These are phyloP conservation scores for Atopsyche davidsoni DNA, from an alignment of 1,140 invertebrate species.

Conservation along the genomic window DNA sequence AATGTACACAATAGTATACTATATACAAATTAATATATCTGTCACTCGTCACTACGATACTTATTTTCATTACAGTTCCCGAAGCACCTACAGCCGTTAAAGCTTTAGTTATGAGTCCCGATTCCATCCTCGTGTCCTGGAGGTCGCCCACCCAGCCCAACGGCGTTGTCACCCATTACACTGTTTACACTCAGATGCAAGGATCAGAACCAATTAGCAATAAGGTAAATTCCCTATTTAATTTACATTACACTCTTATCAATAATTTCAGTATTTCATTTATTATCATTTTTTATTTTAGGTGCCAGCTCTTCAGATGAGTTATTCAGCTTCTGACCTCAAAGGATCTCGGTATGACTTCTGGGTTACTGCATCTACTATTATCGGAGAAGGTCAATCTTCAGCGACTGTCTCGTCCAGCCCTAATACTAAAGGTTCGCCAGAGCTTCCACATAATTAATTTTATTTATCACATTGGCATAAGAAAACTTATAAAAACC, in stretches of 20 bases:
- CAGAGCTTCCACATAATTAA: too few relatives aligned
- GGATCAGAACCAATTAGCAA: conserved; percentile 63
- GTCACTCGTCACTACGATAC: conserved; percentile 10
- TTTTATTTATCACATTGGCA: too few relatives aligned
- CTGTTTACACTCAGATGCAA: conserved; percentile 80
- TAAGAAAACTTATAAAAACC: neutral
- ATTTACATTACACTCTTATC: neutral
- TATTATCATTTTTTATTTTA: conserved; percentile 29
- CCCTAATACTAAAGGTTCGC: conserved; percentile 71
- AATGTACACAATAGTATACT: too few relatives aligned
- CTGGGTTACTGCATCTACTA: conserved; percentile 90
- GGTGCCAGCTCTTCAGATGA: conserved; percentile 58
- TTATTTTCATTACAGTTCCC: conserved; percentile 60
- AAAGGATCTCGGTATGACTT: conserved; percentile 84
- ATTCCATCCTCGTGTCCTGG: conserved; percentile 91
- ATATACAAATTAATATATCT: too few relatives aligned
- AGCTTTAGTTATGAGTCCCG: conserved; percentile 83
- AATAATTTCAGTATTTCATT: neutral
- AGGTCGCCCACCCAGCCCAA: conserved; percentile 85
- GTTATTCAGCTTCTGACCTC: conserved; percentile 77
- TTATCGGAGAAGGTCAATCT: conserved; percentile 85
- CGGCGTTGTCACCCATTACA: conserved; percentile 89
- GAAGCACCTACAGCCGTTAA: conserved; percentile 89
- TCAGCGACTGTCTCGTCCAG: conserved; percentile 79
- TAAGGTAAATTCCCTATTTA: conserved; percentile 47